phyloP scores from a whole-genome alignment of 2,888 invertebrate species.

The Prosopocoilus inquinatus region DNA sequence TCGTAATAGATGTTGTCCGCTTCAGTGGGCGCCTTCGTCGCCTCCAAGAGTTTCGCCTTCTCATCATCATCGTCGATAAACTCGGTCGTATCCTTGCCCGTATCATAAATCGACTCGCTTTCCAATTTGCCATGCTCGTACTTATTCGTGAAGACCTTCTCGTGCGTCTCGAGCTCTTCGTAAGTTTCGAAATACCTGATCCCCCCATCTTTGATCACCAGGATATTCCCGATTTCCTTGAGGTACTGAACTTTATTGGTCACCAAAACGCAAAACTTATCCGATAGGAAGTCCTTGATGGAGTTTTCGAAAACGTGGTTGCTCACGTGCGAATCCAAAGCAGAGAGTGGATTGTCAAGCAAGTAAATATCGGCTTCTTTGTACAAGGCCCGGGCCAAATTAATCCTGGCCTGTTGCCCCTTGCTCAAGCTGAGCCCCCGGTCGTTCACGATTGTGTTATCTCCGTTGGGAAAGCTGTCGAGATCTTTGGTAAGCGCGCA shows the following conservation, averaged over 20 bases:
- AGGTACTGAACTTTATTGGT: conserved; percentile 38
- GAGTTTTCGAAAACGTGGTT: conserved; percentile 68
- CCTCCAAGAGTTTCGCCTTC: conserved; percentile 6
- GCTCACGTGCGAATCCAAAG: conserved; percentile 74
- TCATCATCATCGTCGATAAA: conserved; percentile 2
- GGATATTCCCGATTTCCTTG: conserved; percentile 32
- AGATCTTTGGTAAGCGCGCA: conserved; percentile 69
- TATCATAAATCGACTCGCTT: no score
- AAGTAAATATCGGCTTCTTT: conserved; percentile 74
- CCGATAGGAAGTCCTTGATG: conserved; percentile 35
- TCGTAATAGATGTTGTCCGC: conserved; percentile 26
- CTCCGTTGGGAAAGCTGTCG: conserved; percentile 68
- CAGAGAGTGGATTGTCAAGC: conserved; percentile 76
- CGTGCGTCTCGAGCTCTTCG: conserved; percentile 11
- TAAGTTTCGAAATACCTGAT: conserved; percentile 6
- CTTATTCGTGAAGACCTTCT: background rate
- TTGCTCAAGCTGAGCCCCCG: conserved; percentile 77
- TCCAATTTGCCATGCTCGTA: background rate
- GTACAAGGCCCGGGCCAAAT: conserved; percentile 73
- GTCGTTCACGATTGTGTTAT: conserved; percentile 76
- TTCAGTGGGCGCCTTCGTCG: background rate
- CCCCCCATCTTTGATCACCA: conserved; percentile 19
- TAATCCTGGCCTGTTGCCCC: conserved; percentile 80
- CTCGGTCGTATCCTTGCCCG: no score
- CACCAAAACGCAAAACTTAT: conserved; percentile 38